Percentiles rank a stretch among this genome's conserved stretches.
These are phyloP conservation scores for Eurystomus glaucurus DNA, from an alignment of 2,797 vertebrate species.

Conservation along the genomic window DNA sequence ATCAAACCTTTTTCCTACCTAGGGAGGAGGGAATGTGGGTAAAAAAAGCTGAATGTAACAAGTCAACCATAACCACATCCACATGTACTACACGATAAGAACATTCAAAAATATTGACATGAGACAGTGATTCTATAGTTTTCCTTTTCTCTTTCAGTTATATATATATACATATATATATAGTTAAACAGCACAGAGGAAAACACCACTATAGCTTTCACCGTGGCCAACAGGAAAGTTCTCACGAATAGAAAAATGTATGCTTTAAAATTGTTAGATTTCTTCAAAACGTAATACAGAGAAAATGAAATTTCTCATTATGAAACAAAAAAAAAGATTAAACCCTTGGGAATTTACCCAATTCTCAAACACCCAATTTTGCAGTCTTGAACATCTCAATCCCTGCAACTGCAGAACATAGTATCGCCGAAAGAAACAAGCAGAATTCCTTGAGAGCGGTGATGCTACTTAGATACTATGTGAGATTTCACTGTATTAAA, in stretches of 20 bases:
- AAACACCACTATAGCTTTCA: conserved; percentile 79
- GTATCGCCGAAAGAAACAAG: neutral
- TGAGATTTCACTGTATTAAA: neutral
- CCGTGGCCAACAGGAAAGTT: conserved; percentile 68
- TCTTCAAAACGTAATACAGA: conserved; percentile 77
- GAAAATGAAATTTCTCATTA: conserved; percentile 51
- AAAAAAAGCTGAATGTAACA: conserved; percentile 31
- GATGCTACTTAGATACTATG: neutral
- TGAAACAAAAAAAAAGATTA: conserved; percentile 14
- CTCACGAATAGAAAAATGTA: conserved; percentile 77
- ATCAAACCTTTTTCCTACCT: neutral
- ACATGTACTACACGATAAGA: conserved; percentile 61
- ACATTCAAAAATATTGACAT: conserved; percentile 63
- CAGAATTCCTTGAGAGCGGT: conserved; percentile 3
- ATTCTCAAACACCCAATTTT: conserved; percentile 49
- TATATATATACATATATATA: conserved; percentile 9
- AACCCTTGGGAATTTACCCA: conserved; percentile 47
- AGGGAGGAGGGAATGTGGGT: neutral
- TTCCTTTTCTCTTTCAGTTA: conserved; percentile 45
- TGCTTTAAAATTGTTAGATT: conserved; percentile 72
- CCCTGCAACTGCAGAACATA: conserved; percentile 55
- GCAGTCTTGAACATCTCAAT: conserved; percentile 64
- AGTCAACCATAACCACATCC: conserved; percentile 58
- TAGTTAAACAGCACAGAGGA: conserved; percentile 80
- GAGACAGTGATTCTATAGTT: conserved; percentile 50